Base-by-base conservation (phyloP, 1,140 invertebrate species). In the Bombus confusus region DNA sequence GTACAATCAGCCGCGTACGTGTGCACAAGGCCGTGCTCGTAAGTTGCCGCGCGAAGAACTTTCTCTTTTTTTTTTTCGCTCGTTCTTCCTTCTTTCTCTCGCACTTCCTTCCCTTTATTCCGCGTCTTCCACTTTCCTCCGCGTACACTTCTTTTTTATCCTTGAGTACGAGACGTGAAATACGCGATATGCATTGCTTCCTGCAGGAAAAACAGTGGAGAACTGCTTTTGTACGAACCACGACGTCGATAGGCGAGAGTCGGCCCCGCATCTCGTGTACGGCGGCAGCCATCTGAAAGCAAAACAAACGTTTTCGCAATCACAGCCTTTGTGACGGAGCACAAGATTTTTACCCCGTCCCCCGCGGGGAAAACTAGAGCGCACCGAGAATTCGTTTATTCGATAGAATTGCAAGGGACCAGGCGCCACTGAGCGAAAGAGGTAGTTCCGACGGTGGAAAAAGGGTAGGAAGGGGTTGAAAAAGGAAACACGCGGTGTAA, bases 251-350 rank as follows among this genome's bases (percentile, higher is more conserved):
- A 59, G 74, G 57, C 68, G 75, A 43, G 59, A 74, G 62, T 72
- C 74, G 25, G 69, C 39, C 34, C n/a, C 64, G 66, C 41, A 43
- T 73, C 81, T 84, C 73, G 86, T 77, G 73, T 83, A 57, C 41
- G 59, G 80, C 69, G 66, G 86, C 87, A 79, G 86, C 87, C 90
- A 87, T 89, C 74, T 71, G 86, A 86, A 90, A 81, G 88, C 86
- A 90, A 92, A 92, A 92, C 88, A 92, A 90, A 91, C 78, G 87
- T 89, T 88, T 86, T 72, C 71, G 88, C 92, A 91, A 92, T 92
- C 92, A 88, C 87, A 71, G 86, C 85, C 90, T 91, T 92, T 92
- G 87, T 88, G 86, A 64, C n/a, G 86, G 59, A 18, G 72, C 80
- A 8, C 64, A 34, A 76, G 80, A 41, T 41, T 82, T 81, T 71